Conservation (phyloP, 2,797 vertebrate species). For the Takifugu rubripes region DNA sequence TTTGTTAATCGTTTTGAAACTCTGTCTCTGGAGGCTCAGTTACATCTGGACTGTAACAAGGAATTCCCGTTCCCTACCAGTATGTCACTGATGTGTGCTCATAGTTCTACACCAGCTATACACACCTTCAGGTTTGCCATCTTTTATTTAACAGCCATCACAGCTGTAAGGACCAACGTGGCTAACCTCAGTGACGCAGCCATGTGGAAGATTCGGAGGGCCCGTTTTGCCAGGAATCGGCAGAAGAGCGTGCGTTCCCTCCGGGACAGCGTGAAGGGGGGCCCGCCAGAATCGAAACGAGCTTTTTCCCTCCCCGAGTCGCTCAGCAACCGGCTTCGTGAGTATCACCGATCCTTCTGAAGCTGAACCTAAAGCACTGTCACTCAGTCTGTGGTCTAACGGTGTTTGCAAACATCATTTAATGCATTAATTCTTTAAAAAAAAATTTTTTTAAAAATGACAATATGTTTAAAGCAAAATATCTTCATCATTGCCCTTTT, state of each 20-base stretch:
- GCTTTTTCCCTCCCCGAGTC: conserved; percentile 95
- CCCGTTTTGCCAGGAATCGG: conserved; percentile 93
- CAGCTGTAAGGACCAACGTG: conserved; percentile 95
- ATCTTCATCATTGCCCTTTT: background rate
- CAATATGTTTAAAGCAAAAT: background rate
- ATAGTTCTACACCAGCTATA: background rate
- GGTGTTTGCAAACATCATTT: conserved; percentile 35
- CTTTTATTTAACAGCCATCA: conserved; percentile 82
- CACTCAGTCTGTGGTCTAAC: conserved; percentile 39
- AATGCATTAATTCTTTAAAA: background rate
- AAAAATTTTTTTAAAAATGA: background rate
- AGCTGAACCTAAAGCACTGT: conserved; percentile 16
- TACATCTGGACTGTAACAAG: conserved; percentile 99
- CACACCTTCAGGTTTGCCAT: background rate
- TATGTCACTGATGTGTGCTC: conserved; percentile 60
- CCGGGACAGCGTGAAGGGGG: conserved; percentile 90
- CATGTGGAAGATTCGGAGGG: conserved; percentile 97
- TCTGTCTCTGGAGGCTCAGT: conserved; percentile 93
- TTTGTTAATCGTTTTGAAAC: conserved; percentile 99
- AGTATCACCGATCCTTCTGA: conserved; percentile 69
- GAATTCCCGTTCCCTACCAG: conserved; percentile 99
- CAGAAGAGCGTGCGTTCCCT: conserved; percentile 97
- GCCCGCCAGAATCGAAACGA: conserved; percentile 86
- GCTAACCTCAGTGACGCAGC: conserved; percentile 96
- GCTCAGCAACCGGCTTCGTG: conserved; percentile 91